These are phyloP conservation scores for Vidua macroura DNA, from an alignment of 2,113 vertebrate species.

Conservation along the genomic window DNA sequence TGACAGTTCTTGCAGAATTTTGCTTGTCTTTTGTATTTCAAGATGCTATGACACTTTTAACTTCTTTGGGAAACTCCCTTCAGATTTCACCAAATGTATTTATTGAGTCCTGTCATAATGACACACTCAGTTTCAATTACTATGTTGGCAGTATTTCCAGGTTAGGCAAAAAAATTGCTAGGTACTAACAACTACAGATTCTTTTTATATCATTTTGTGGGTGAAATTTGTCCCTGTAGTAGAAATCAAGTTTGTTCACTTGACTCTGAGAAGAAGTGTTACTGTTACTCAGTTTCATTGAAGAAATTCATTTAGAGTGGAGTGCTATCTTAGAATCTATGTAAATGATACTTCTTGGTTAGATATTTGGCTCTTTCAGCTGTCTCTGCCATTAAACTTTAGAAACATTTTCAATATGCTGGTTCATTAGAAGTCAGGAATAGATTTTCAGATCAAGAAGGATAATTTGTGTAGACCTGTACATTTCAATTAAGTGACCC, in stretches of 20 bases:
- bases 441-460: background rate
- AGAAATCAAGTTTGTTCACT: background rate
- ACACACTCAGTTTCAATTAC: background rate
- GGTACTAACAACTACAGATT: background rate
- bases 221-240: background rate
- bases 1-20: constrained; percentile 15
- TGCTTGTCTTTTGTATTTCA: background rate
- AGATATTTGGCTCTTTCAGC: background rate
- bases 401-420: background rate
- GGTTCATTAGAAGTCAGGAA: background rate
- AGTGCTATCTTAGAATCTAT: background rate
- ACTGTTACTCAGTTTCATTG: background rate
- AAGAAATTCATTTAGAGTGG: background rate
- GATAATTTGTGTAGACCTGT: background rate
- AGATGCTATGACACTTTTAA: background rate
- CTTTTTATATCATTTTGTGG: background rate
- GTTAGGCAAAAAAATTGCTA: background rate
- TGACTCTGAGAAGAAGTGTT: background rate
- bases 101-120: background rate
- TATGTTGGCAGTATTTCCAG: background rate
- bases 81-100: background rate
- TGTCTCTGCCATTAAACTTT: background rate
- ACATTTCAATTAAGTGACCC: background rate
- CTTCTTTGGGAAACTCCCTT: background rate
- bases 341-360: background rate